Conservation (phyloP, 2,113 vertebrate genomes). For the Saguinus imperator region DNA sequence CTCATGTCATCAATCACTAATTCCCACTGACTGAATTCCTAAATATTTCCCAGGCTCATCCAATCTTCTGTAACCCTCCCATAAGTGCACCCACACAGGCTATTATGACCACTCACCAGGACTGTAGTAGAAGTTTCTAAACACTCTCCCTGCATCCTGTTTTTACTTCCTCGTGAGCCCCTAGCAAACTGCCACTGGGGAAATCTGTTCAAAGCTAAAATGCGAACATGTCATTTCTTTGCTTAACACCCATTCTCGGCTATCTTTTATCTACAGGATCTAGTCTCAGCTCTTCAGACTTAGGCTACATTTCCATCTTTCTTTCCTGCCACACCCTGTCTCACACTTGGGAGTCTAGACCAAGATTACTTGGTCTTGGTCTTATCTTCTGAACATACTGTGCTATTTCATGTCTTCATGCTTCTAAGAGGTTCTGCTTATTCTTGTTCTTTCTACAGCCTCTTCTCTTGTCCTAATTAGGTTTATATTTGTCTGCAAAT, state of each 20-base stretch:
- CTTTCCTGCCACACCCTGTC: neutral
- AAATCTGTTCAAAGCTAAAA: neutral
- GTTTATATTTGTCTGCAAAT: conserved; percentile 23
- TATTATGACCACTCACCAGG: neutral
- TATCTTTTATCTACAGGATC: neutral
- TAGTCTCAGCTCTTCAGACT: neutral
- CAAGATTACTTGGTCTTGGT: neutral
- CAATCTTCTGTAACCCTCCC: neutral
- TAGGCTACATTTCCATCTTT: neutral
- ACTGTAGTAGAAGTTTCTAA: neutral
- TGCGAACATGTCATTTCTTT: neutral
- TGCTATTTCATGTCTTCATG: neutral
- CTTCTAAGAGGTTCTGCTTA: conserved; percentile 16
- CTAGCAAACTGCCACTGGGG: neutral
- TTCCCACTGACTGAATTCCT: conserved; percentile 11
- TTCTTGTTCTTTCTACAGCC: neutral
- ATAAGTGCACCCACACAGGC: neutral
- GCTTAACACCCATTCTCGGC: neutral
- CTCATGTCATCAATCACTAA: neutral
- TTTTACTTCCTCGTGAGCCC: neutral
- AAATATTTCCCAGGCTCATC: neutral
- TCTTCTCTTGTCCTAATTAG: neutral
- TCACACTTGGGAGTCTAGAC: neutral
- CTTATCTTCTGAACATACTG: neutral
- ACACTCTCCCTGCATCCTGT: neutral